Evolutionary conservation across 2,797 vertebrate genomes (phyloP).

Genomic region (Urosaurus nigricauda): DNA sequence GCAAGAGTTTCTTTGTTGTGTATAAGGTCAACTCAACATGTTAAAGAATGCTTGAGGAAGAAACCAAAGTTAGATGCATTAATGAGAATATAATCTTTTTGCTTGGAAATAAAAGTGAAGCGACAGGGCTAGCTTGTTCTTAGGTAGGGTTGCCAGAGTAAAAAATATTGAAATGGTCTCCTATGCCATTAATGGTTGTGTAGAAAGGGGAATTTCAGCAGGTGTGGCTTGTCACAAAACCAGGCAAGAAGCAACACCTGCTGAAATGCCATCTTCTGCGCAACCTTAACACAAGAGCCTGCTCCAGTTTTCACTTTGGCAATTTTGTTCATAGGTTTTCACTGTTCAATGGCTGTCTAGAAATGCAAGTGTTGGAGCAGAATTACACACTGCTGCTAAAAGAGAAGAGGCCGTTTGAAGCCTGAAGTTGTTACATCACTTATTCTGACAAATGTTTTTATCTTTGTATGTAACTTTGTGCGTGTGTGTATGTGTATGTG

Average conservation of each 20-base stretch:
- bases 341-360: not conserved
- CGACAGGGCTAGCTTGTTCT: not conserved
- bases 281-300: too few relatives aligned
- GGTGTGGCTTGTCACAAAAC: too few relatives aligned
- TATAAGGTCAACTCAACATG: not conserved
- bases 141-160: too few relatives aligned
- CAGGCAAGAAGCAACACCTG: too few relatives aligned
- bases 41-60: not conserved
- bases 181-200: too few relatives aligned
- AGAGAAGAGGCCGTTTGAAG: not conserved
- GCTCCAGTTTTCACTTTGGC: too few relatives aligned
- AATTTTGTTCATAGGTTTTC: not conserved
- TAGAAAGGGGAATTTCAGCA: too few relatives aligned
- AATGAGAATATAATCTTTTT: not conserved
- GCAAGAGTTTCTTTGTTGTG: not conserved
- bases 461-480: not conserved
- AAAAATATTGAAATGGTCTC: too few relatives aligned
- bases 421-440: too few relatives aligned
- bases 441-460: not conserved
- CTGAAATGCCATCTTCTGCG: too few relatives aligned
- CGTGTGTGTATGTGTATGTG: accelerated
- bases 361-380: not conserved
- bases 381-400: constrained; percentile 39
- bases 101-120: not conserved
- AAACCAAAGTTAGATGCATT: not conserved